phyloP scores from a whole-genome alignment of 2,888 invertebrate genomes.

The Agriotes lineatus region DNA sequence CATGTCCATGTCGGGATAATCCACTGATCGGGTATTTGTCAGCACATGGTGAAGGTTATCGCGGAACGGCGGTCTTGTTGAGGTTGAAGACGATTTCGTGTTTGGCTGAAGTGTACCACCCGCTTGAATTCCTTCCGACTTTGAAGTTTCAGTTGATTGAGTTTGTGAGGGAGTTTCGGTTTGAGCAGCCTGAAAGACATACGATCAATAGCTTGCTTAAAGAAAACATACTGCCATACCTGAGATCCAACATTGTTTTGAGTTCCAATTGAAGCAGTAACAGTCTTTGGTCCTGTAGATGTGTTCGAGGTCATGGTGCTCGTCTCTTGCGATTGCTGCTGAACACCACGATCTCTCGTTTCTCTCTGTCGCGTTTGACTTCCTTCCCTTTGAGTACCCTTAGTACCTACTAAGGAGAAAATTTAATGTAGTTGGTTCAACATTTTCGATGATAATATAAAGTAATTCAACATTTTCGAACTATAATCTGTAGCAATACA shows the following conservation, averaged over 20 bases:
- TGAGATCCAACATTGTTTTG: constrained; percentile 79
- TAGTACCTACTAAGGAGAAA: constrained; percentile 50
- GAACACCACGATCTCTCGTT: constrained; percentile 66
- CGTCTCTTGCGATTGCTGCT: constrained; percentile 80
- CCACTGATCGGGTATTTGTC: constrained; percentile 72
- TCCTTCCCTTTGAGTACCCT: constrained; percentile 65
- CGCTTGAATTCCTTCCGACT: constrained; percentile 86
- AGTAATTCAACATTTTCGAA: no score
- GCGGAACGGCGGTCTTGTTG: constrained; percentile 65
- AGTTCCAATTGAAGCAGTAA: constrained; percentile 76
- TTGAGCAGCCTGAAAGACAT: constrained; percentile 60
- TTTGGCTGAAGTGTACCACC: constrained; percentile 76
- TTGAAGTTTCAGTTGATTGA: constrained; percentile 66
- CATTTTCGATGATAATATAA: not conserved
- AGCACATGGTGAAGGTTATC: constrained; percentile 67
- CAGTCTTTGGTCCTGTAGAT: constrained; percentile 74
- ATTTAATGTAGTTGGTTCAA: not conserved
- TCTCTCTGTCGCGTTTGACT: constrained; percentile 63
- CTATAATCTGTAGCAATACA: no score
- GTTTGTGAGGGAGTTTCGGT: constrained; percentile 61
- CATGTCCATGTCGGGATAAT: constrained; percentile 78
- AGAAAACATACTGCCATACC: no score
- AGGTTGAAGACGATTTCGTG: constrained; percentile 72
- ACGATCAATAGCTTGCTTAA: no score
- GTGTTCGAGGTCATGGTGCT: constrained; percentile 76